These are phyloP conservation scores for Argyrosomus japonicus DNA, from an alignment of 2,113 vertebrate genomes.

Conservation along the genomic window DNA sequence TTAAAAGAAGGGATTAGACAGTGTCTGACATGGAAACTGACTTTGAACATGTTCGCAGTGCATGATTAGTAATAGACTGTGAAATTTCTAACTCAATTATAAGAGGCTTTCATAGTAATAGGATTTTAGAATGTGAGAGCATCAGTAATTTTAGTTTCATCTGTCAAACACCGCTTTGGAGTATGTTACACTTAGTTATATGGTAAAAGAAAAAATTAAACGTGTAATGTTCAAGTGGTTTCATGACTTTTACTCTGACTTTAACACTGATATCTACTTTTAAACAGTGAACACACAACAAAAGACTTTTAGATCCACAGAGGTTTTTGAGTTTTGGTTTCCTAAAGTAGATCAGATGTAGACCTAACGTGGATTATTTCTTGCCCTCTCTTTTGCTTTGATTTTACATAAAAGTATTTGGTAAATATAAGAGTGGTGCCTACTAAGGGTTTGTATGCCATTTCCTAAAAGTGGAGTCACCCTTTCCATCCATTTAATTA, in stretches of 20 bases:
- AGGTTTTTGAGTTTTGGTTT: background rate
- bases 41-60: constrained; percentile 75
- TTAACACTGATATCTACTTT: constrained; percentile 20
- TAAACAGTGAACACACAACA: constrained; percentile 18
- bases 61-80: constrained; percentile 78
- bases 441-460: background rate
- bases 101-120: constrained; percentile 76
- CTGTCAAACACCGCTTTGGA: constrained; percentile 64
- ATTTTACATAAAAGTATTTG: constrained; percentile 27
- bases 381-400: constrained; percentile 29
- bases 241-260: constrained; percentile 51
- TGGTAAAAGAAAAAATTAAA: constrained; percentile 34
- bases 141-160: constrained; percentile 72
- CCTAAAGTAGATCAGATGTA: constrained; percentile 1
- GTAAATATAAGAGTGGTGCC: background rate
- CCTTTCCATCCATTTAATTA: constrained; percentile 57
- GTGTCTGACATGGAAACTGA: constrained; percentile 74
- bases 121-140: constrained; percentile 71
- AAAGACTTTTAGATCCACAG: constrained; percentile 7
- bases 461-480: constrained; percentile 35
- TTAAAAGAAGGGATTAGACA: constrained; percentile 78
- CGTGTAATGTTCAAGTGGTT: constrained; percentile 46
- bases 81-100: constrained; percentile 77
- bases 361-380: constrained; percentile 22
- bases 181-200: constrained; percentile 62